phyloP scores from a whole-genome alignment of 2,113 vertebrate genomes.

The Sciurus niger region DNA sequence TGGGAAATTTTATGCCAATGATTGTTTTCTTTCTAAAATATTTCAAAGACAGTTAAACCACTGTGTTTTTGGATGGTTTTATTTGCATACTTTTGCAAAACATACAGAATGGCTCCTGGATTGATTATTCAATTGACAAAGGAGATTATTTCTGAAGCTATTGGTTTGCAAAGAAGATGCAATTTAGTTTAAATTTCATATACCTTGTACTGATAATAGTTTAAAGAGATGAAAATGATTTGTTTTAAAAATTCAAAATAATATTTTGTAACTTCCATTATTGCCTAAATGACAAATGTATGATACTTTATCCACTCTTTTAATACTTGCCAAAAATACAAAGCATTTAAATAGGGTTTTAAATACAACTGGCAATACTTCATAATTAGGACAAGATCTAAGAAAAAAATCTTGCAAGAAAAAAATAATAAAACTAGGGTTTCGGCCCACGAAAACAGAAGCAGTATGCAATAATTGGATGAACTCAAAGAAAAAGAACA shows the following conservation, averaged over 20 bases:
- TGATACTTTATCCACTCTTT: conserved; percentile 76
- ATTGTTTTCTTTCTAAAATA: conserved; percentile 55
- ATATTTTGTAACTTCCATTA: conserved; percentile 75
- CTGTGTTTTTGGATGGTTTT: neutral
- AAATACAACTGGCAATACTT: conserved; percentile 76
- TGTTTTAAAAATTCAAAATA: conserved; percentile 60
- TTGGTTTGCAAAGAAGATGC: conserved; percentile 45
- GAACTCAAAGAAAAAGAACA: conserved; percentile 61
- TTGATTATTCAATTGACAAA: conserved; percentile 39
- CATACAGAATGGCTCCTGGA: neutral
- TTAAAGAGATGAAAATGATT: conserved; percentile 59
- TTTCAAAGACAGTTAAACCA: conserved; percentile 23
- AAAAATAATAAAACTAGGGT: conserved; percentile 72
- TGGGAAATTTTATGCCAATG: neutral
- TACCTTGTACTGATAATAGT: conserved; percentile 43
- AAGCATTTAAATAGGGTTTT: conserved; percentile 84
- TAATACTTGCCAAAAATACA: conserved; percentile 72
- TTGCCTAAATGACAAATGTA: conserved; percentile 73
- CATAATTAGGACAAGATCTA: conserved; percentile 81
- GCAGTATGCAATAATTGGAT: conserved; percentile 69
- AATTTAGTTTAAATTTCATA: conserved; percentile 40
- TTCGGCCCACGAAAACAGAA: conserved; percentile 66
- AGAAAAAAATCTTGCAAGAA: conserved; percentile 69
- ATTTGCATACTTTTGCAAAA: neutral
- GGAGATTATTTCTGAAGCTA: neutral